A percentile compares a stretch with the other conserved stretches of the same genome.
Conservation (phyloP, 2,888 invertebrate genomes). For the Argyra leucocephala region DNA sequence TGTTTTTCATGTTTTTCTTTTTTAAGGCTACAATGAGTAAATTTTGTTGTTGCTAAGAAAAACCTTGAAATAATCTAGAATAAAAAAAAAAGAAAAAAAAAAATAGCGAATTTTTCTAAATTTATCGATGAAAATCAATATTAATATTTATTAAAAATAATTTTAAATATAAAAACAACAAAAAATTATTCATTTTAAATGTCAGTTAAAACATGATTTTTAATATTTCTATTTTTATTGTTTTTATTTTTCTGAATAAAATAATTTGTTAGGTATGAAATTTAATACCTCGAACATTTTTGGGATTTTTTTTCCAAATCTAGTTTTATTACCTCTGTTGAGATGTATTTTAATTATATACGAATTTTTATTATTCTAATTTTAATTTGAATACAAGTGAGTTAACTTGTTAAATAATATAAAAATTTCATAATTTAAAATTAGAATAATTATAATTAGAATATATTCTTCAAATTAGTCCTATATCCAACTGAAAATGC, state of each 20-base stretch:
- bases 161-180: background rate
- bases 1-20: too few species aligned
- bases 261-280: slow-evolving; percentile 3
- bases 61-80: background rate
- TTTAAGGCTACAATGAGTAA: too few species aligned
- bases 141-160: background rate
- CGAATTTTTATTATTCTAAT: too few species aligned
- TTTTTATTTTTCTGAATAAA: background rate
- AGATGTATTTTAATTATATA: too few species aligned
- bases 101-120: too few species aligned
- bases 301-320: background rate
- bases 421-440: too few species aligned
- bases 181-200: background rate
- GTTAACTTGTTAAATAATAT: too few species aligned
- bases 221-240: background rate
- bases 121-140: background rate
- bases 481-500: too few species aligned
- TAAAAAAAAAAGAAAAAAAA: too few species aligned
- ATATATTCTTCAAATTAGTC: too few species aligned
- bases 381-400: too few species aligned
- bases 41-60: background rate
- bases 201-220: background rate
- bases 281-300: background rate
- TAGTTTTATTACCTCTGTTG: background rate
- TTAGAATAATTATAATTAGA: too few species aligned